Conservation (phyloP, 1,140 invertebrate genomes). For the Marisa cornuarietis region DNA sequence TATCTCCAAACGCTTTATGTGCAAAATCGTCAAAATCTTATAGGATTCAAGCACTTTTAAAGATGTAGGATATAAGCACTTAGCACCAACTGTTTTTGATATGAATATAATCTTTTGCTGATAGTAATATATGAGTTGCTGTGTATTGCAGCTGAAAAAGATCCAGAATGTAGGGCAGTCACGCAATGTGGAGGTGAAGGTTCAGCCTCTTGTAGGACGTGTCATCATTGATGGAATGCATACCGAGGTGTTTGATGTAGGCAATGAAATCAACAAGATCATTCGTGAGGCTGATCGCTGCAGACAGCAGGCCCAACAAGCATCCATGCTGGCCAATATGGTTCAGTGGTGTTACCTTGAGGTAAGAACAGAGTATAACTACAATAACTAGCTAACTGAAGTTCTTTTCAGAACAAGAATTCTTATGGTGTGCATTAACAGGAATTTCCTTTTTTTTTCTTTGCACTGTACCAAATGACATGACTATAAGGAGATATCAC, state of each 20-base stretch:
- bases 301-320: neutral
- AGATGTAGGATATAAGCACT: no score
- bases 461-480: no score
- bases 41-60: no score
- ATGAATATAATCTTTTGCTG: neutral
- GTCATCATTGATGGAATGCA: slow-evolving; percentile 8
- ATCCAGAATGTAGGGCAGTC: neutral
- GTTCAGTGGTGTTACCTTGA: slow-evolving; percentile 21
- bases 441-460: no score
- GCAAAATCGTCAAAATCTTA: no score
- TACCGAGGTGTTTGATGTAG: slow-evolving; percentile 15
- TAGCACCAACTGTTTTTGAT: no score
- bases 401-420: no score
- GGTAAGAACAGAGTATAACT: neutral
- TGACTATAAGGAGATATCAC: no score
- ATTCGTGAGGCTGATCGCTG: neutral
- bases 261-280: neutral
- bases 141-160: neutral
- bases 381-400: no score
- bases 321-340: slow-evolving; percentile 19
- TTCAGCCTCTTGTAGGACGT: neutral
- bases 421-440: no score
- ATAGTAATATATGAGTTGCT: no score
- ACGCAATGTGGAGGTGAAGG: neutral
- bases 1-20: no score